Conservation (phyloP, 1,140 invertebrate species). For the Heliconius congener region DNA sequence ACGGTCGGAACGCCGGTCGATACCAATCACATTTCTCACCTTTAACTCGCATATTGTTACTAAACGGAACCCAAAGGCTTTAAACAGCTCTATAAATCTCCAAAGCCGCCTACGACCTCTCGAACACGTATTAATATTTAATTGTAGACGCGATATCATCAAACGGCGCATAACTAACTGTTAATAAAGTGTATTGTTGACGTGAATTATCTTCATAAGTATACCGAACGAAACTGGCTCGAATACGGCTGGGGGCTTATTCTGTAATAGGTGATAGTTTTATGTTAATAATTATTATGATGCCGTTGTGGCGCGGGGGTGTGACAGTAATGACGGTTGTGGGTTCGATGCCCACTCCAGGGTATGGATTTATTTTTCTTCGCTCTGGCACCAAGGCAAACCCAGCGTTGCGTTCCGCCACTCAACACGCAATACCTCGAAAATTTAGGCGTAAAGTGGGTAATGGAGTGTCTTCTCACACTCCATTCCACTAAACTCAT, state of each 20-base stretch:
- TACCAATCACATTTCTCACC: constrained; percentile 58
- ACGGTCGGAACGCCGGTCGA: neutral
- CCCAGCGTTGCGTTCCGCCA: too few species aligned
- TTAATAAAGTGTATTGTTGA: constrained; percentile 80
- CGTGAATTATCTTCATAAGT: constrained; percentile 77
- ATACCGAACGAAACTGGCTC: constrained; percentile 54
- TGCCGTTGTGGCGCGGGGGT: neutral
- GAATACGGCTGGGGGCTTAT: constrained; percentile 46
- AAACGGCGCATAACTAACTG: constrained; percentile 72
- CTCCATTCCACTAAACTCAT: too few species aligned
- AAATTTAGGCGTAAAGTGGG: too few species aligned
- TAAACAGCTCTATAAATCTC: constrained; percentile 68
- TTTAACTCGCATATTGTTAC: constrained; percentile 61
- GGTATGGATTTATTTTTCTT: too few species aligned
- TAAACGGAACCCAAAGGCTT: constrained; percentile 51
- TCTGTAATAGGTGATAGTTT: constrained; percentile 37
- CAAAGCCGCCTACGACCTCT: constrained; percentile 64
- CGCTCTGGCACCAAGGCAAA: too few species aligned
- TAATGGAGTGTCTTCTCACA: too few species aligned
- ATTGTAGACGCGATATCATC: constrained; percentile 80
- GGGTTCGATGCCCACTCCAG: too few species aligned
- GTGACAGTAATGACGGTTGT: too few species aligned
- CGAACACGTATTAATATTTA: constrained; percentile 79
- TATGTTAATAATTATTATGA: neutral
- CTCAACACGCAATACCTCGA: too few species aligned